These are phyloP conservation scores for Anguilla japonica DNA, from an alignment of 2,113 vertebrate genomes.

Conservation along the genomic window DNA sequence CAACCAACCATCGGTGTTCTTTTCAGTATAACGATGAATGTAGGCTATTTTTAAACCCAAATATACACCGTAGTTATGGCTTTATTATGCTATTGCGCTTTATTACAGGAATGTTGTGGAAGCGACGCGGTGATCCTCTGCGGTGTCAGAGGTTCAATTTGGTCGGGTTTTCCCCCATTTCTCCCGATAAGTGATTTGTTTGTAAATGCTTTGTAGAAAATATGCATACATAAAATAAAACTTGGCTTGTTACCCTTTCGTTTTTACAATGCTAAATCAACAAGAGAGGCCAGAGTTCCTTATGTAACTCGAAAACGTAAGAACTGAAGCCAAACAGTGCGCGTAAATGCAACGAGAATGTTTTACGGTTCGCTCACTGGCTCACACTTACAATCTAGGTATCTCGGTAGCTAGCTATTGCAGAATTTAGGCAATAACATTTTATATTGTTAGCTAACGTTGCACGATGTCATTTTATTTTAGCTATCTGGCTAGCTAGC, in stretches of 20 bases:
- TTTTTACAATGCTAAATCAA: not conserved
- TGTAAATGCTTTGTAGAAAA: conserved; percentile 29
- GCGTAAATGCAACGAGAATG: conserved; percentile 9
- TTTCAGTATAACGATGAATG: conserved; percentile 50
- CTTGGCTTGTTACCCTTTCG: not conserved
- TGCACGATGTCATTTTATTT: not conserved
- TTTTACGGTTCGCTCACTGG: not conserved
- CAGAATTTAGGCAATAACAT: not conserved
- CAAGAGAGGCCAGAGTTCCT: conserved; percentile 7
- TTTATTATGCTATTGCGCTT: conserved; percentile 44
- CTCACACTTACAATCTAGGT: not conserved
- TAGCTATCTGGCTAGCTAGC: conserved; percentile 17
- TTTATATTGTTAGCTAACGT: not conserved
- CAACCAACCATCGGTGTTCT: conserved; percentile 17
- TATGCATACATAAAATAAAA: conserved; percentile 13
- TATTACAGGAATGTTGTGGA: conserved; percentile 37
- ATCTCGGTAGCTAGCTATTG: not conserved
- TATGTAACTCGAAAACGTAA: conserved; percentile 19
- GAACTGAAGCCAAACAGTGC: conserved; percentile 8
- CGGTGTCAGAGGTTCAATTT: conserved; percentile 61
- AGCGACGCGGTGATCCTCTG: conserved; percentile 42
- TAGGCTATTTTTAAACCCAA: conserved; percentile 27
- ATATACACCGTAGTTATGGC: conserved; percentile 51
- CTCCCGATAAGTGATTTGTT: conserved; percentile 29
- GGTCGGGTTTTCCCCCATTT: conserved; percentile 39